These are phyloP conservation scores for Dicrostonyx torquatus DNA, from an alignment of 2,797 vertebrate species.

Conservation along the genomic window DNA sequence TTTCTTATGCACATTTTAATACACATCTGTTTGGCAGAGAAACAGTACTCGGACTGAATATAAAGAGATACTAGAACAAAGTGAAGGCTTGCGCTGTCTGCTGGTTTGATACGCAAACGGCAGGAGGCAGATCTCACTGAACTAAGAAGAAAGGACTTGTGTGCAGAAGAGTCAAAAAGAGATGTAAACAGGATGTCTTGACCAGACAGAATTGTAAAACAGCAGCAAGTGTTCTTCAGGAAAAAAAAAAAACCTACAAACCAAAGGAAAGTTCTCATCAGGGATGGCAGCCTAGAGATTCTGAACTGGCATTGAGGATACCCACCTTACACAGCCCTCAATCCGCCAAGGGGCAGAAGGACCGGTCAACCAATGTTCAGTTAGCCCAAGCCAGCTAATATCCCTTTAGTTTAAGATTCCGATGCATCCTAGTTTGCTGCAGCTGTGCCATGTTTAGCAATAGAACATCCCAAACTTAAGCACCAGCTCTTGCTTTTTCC, in stretches of 20 bases:
- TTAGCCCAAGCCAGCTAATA: neutral
- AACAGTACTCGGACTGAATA: neutral
- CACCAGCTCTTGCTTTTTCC: neutral
- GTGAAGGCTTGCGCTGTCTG: neutral
- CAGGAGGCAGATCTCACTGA: constrained; percentile 4
- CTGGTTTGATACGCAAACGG: constrained; percentile 54
- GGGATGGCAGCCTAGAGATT: neutral
- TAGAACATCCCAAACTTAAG: neutral
- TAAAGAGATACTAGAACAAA: constrained; percentile 35
- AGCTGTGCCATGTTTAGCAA: neutral
- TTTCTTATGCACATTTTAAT: constrained; percentile 55
- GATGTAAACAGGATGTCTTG: constrained; percentile 52
- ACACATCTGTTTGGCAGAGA: constrained; percentile 58
- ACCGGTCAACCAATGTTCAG: neutral
- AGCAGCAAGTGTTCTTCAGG: constrained; percentile 55
- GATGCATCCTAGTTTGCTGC: neutral
- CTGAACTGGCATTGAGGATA: neutral
- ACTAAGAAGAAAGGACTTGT: constrained; percentile 38
- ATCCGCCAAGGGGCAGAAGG: neutral
- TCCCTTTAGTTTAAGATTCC: neutral
- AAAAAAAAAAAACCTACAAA: neutral
- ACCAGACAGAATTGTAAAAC: constrained; percentile 46
- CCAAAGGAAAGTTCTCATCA: constrained; percentile 13
- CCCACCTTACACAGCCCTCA: neutral
- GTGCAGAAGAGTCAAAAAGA: constrained; percentile 50